Base-by-base conservation (phyloP, 2,113 vertebrate species). In the Cavia aperea region DNA sequence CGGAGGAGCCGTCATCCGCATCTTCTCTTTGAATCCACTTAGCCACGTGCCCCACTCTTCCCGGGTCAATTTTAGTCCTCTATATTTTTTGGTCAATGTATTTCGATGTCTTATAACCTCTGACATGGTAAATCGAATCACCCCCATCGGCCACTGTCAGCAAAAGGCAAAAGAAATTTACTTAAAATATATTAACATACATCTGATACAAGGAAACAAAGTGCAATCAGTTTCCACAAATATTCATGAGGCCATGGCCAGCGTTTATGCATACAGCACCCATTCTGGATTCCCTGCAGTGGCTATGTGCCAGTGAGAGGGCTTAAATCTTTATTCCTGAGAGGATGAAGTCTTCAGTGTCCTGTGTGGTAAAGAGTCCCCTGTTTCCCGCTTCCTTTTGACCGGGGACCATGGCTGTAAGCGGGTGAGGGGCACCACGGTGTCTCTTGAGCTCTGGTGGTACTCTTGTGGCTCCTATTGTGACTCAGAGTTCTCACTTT, bases 111-210 rank as follows among this genome's bases (percentile, higher is more conserved):
- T 56, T 46, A 23, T 1, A 39, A n/a, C 86, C 43, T 79, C 43
- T 26, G 36, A 49, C 83, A 79, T n/a, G 81, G 29, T 63, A 13
- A 63, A 5, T 72, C 51, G 79, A 36, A 39, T 54, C 16, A 63
- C 2, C 49, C 14, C 8, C 46, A 19, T 33, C 23, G 23, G 0
- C n/a, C 4, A 9, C 6, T 43, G 1, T n/a, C 43, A 60, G 33
- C 66, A 31, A 46, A 36, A 66, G 63, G 81, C 39, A 72, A 29
- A 79, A 84, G 2, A 51, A 23, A 24, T 13, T 72, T 43, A 36
- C 33, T 51, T 33, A 23, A 51, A 79, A 81, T 66, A 65, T 6
- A 13, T 39, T 56, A 63, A 65, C 12, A 7, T 43, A 4, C 39
- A 51, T 58, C 46, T 63, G 66, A 90, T 39, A 60, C 4, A 60